phyloP scores from a whole-genome alignment of 2,888 invertebrate species.

The Dendrolimus pini region DNA sequence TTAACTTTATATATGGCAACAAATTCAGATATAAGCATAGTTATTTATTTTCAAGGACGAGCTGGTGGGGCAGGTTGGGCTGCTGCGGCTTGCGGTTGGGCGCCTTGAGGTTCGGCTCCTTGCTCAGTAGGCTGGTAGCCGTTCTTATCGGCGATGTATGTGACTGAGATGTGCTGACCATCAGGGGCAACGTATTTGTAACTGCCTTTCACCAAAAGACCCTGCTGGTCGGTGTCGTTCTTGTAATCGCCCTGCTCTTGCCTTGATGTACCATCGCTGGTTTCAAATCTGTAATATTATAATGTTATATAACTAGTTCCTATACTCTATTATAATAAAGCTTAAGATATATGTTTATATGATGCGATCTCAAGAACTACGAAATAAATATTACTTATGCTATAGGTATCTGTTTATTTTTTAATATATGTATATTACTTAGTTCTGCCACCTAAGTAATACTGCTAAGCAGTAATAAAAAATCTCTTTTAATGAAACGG shows the following conservation, averaged over 20 bases:
- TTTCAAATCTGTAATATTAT: constrained; percentile 70
- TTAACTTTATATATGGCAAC: not conserved
- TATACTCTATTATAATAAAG: too few species aligned
- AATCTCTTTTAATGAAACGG: too few species aligned
- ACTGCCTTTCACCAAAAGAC: constrained; percentile 78
- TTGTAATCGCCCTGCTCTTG: constrained; percentile 81
- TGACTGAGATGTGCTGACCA: constrained; percentile 79
- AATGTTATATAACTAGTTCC: constrained; percentile 1
- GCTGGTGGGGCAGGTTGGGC: not conserved
- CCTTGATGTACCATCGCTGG: constrained; percentile 80
- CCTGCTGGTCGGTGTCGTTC: constrained; percentile 79
- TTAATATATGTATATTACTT: not conserved
- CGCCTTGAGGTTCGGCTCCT: constrained; percentile 37
- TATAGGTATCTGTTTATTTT: constrained; percentile 3
- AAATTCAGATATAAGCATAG: not conserved
- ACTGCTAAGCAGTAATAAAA: too few species aligned
- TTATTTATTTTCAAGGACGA: constrained; percentile 7
- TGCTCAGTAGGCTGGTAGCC: constrained; percentile 67
- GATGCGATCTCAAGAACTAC: too few species aligned
- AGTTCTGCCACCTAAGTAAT: too few species aligned
- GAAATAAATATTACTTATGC: too few species aligned
- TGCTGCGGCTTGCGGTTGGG: constrained; percentile 20
- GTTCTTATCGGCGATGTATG: constrained; percentile 78
- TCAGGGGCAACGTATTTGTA: constrained; percentile 80
- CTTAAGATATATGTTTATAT: too few species aligned